Base-by-base conservation (phyloP, 2,888 invertebrate genomes). In the Pilophorus perplexus region DNA sequence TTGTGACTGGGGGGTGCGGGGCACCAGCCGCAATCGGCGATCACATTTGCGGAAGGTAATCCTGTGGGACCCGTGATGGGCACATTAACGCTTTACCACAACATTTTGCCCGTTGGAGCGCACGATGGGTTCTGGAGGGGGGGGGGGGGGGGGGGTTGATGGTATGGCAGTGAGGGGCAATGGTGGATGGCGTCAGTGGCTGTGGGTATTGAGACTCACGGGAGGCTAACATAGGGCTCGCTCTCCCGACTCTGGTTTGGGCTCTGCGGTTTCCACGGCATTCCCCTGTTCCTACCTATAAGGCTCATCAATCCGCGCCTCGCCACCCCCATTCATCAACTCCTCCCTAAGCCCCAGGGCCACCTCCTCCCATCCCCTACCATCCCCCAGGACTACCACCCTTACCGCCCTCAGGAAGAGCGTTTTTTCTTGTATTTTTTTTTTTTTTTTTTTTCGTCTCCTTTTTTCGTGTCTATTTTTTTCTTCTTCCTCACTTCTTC, bases 41-140 rank as follows among this genome's bases (percentile, higher is more conserved):
- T 46, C 46, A 46, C 46, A 46, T 46, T 46, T 46, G 46, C 46
- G 12, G 46, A 25, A 46, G 23, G 46, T 46, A 46, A 46, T 46
- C 46, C 46, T 25, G 46, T 23, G 46, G 14, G 46, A 46, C 25
- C 2, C 23, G 23, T 14, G 6, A 3, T 38, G 38, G 38, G 14
- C 46, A 25, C 46, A 14, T 46, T 46, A 46, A 46, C 46, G 46
- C 46, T 46, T 46, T 23, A 25, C 46, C 46, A 14, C 46, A 46
- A 46, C 46, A 23, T 23, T 46, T 22, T 46, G 44, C 10, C 23
- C 46, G 46, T 5, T 46, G 46, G 25, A 23, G 46, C 46, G 46
- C 12, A 46, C 46, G n/a, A n/a, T n/a, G n/a, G n/a, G n/a, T n/a
- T n/a, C n/a, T n/a, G n/a, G n/a, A n/a, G n/a, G n/a, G n/a, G n/a